Conservation (phyloP, 2,888 invertebrate species). For the Azorinus chamasolen region DNA sequence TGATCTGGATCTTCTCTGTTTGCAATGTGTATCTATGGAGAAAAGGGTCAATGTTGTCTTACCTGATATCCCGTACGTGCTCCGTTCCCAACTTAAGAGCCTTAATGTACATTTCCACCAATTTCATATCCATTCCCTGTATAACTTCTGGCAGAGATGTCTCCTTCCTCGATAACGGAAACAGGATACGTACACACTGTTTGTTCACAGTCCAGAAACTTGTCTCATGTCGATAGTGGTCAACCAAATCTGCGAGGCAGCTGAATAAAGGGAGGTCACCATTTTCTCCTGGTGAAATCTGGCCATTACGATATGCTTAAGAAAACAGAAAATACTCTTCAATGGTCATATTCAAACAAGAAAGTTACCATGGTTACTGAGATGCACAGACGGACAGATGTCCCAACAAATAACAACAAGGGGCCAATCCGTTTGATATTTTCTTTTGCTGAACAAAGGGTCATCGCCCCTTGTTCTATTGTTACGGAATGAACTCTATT, state of each 20-base stretch:
- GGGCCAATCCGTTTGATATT: too few species aligned
- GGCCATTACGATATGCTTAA: conserved; percentile 46
- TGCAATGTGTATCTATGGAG: too few species aligned
- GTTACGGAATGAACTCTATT: too few species aligned
- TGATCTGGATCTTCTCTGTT: too few species aligned
- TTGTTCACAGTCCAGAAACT: conserved; percentile 55
- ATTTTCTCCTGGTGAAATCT: conserved; percentile 41
- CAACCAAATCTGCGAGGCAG: conserved; percentile 44
- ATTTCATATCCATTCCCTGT: conserved; percentile 55
- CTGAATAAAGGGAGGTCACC: conserved; percentile 49
- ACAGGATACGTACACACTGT: conserved; percentile 57
- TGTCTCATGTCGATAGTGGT: conserved; percentile 48
- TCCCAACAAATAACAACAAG: too few species aligned
- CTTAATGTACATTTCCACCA: conserved; percentile 56
- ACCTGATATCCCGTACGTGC: conserved; percentile 61
- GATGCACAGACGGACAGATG: too few species aligned
- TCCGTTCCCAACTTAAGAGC: conserved; percentile 60
- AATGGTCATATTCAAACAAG: too few species aligned
- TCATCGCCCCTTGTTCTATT: too few species aligned
- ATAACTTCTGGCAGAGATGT: conserved; percentile 56
- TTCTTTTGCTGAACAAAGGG: too few species aligned
- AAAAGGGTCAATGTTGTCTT: background rate
- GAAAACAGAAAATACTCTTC: background rate
- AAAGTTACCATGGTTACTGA: too few species aligned
- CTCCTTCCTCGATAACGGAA: conserved; percentile 56